Percentiles rank a stretch among this genome's conserved stretches.
Evolutionary conservation across 2,888 invertebrate species (phyloP).

Genomic region (Aplocera efformata): DNA sequence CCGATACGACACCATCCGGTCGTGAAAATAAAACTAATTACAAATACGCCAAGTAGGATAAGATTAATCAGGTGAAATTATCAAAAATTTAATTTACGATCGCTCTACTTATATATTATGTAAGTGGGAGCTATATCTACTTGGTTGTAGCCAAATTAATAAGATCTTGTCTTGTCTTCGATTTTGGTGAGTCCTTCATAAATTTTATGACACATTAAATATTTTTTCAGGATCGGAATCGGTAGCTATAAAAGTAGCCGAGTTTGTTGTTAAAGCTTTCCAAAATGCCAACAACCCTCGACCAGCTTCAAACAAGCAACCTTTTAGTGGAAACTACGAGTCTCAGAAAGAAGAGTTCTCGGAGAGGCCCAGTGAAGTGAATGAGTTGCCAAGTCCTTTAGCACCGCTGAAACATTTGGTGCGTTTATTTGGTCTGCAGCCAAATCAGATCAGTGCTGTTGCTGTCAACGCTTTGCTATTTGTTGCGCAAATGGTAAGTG

Average conservation of each 20-base stretch:
- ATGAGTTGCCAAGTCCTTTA: conserved; percentile 79
- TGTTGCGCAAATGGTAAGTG: conserved; percentile 89
- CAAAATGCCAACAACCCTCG: conserved; percentile 46
- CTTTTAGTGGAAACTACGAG: conserved; percentile 33
- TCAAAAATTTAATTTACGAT: too few relatives aligned
- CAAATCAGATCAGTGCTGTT: conserved; percentile 88
- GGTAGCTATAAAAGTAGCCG: conserved; percentile 68
- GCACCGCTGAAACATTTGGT: conserved; percentile 76
- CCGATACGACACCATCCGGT: too few relatives aligned
- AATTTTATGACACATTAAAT: too few relatives aligned
- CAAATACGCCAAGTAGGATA: too few relatives aligned
- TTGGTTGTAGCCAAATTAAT: too few relatives aligned
- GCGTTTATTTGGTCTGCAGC: conserved; percentile 87
- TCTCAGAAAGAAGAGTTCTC: conserved; percentile 20
- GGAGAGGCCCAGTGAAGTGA: conserved; percentile 44
- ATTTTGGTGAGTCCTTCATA: too few relatives aligned
- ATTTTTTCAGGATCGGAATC: conserved; percentile 71
- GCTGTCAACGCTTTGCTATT: conserved; percentile 91
- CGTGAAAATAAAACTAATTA: too few relatives aligned
- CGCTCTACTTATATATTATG: too few relatives aligned
- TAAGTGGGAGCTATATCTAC: too few relatives aligned
- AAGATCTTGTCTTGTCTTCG: too few relatives aligned
- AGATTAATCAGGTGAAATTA: too few relatives aligned
- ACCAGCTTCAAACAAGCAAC: conserved; percentile 29
- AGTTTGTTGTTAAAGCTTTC: conserved; percentile 69